phyloP scores from a whole-genome alignment of 2,113 vertebrate species.

The Ardeotis arabs region DNA sequence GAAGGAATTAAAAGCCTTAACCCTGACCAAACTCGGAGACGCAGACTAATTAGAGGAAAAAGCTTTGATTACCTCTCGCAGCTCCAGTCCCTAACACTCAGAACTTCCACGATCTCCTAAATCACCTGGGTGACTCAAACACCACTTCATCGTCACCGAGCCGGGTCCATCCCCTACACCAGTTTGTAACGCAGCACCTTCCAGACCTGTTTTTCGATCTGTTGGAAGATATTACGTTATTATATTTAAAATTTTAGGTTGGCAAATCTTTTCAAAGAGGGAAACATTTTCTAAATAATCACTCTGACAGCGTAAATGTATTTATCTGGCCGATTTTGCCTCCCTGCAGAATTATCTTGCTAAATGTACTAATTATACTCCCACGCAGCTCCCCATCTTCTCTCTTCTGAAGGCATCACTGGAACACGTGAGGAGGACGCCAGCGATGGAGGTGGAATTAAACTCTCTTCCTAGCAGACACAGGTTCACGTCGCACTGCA shows the following conservation, averaged over 20 bases:
- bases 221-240: neutral
- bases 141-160: neutral
- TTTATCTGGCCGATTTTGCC: neutral
- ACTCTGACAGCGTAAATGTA: neutral
- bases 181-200: neutral
- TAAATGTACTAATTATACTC: conserved; percentile 29
- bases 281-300: neutral
- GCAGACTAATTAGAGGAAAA: neutral
- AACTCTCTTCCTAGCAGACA: neutral
- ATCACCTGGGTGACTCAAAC: neutral
- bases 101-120: neutral
- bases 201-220: neutral
- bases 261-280: neutral
- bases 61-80: neutral
- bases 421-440: neutral
- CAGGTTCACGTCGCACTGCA: neutral
- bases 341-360: neutral
- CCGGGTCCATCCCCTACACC: neutral
- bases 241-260: neutral
- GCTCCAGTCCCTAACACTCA: neutral
- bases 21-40: neutral
- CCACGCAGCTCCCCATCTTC: neutral
- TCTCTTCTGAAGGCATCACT: neutral
- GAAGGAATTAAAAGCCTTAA: neutral
- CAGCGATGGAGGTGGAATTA: accelerated